A percentile compares a stretch with the other conserved stretches of the same genome.
These are phyloP conservation scores for Ectemnius cavifrons DNA, from an alignment of 2,888 invertebrate genomes.

Conservation along the genomic window DNA sequence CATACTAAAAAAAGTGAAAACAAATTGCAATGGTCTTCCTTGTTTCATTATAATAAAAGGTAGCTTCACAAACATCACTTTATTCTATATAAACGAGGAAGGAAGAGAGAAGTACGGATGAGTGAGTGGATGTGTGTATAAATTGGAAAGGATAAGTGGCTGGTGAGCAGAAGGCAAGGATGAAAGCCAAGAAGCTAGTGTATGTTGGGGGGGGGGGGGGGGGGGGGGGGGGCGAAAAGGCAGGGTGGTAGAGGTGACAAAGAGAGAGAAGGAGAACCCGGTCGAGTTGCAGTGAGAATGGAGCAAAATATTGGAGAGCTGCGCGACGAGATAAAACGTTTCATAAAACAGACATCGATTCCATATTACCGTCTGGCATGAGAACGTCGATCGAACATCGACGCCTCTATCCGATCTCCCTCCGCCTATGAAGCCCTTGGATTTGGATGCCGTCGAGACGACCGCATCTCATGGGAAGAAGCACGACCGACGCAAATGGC, in stretches of 20 bases:
- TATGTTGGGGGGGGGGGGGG: conserved; percentile 13
- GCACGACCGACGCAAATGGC: conserved; percentile 30
- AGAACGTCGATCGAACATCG: conserved; percentile 46
- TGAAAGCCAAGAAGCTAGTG: no score
- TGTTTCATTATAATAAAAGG: no score
- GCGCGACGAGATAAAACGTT: conserved; percentile 70
- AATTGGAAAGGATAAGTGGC: no score
- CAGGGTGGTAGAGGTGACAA: background rate
- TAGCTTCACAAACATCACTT: no score
- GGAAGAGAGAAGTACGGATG: no score
- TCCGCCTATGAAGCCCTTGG: no score
- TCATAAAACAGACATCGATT: conserved; percentile 72
- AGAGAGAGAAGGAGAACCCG: background rate
- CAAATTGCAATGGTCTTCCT: no score
- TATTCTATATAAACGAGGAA: no score
- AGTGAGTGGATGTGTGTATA: no score
- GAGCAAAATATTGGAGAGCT: conserved; percentile 67
- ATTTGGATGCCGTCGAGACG: conserved; percentile 22
- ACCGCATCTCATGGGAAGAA: conserved; percentile 14
- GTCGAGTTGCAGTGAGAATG: conserved; percentile 48
- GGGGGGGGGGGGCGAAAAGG: background rate
- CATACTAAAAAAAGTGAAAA: no score
- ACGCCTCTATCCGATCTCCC: no score
- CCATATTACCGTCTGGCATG: conserved; percentile 62
- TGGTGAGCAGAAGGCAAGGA: no score